Evolutionary conservation across 2,797 vertebrate species (phyloP), one percentile per base, ranked within the genome.

Genomic region (Hephaestus fuliginosus): DNA sequence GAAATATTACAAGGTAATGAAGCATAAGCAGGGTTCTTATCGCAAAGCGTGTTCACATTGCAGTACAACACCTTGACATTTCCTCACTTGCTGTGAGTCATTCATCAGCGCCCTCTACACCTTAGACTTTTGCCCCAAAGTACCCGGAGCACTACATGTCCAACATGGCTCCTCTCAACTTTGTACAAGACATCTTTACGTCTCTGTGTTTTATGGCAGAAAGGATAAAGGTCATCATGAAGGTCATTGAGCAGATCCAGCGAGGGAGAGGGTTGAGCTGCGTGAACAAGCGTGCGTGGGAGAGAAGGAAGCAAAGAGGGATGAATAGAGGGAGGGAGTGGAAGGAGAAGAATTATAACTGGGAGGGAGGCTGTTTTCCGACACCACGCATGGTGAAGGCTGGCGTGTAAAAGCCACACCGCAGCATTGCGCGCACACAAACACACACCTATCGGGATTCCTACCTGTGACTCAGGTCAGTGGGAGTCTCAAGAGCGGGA

Each of bases 381-480:
- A 85, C 81, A 75, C 67, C 56, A 56, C 1, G 2, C 33, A 51
- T 52, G 69, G 82, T n/a, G 66, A 80, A 76, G 68, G 80, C 73
- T 10, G 52, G 70, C 22, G 74, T 71, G 76, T 71, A 36, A 78
- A 78, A 77, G 80, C 80, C 76, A 79, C 76, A 57, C 75, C 12
- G 39, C n/a, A 41, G 71, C 63, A 77, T 63, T 39, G 18, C 56
- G 51, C 53, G 56, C 86, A 78, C 43, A 76, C 82, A 87, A 74
- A 89, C 25, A 88, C 87, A 92, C 90, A 88, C 87, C 85, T 74
- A 56, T 70, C 28, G 84, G 91, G 86, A 86, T 90, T 89, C 93
- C 91, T 93, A 92, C 93, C 94, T 91, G 84, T 77, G 88, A 86
- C 86, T 89, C 86, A 87, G 92, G 94, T 93, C 92, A 92, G 90